phyloP scores from a whole-genome alignment of 2,888 invertebrate genomes.

The Caradrina clavipalpis region DNA sequence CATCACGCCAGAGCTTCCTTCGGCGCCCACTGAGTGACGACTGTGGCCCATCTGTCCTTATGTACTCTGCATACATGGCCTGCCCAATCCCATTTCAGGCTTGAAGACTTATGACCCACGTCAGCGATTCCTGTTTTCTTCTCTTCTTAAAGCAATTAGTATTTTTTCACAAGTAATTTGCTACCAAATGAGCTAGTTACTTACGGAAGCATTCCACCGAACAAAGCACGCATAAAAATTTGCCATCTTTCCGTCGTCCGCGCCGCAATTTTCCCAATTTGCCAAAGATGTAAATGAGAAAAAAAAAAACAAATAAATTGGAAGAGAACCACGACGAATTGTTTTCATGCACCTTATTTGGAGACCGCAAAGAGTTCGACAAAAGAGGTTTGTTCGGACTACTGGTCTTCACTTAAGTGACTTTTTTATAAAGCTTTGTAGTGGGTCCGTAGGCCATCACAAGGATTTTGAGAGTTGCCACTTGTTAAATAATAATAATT shows the following conservation, averaged over 20 bases:
- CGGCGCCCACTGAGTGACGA: no score
- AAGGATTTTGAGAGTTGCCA: conserved; percentile 53
- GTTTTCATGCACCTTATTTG: conserved; percentile 77
- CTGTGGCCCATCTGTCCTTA: no score
- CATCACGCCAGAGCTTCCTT: no score
- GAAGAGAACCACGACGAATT: conserved; percentile 75
- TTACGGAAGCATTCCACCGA: conserved; percentile 75
- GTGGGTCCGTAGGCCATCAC: conserved; percentile 37
- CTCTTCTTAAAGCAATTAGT: neutral
- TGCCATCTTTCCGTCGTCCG: conserved; percentile 66
- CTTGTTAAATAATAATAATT: conserved; percentile 8
- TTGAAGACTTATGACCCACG: no score
- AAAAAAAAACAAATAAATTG: conserved; percentile 62
- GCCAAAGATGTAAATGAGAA: conserved; percentile 75
- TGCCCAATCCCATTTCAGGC: no score
- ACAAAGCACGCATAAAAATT: conserved; percentile 65
- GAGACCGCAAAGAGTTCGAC: conserved; percentile 73
- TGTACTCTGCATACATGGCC: no score
- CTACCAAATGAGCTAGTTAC: conserved; percentile 26
- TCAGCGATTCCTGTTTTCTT: neutral
- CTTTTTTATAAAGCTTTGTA: conserved; percentile 64
- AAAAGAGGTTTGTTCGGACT: conserved; percentile 77
- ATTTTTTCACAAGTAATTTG: conserved; percentile 26
- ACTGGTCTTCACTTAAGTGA: conserved; percentile 86
- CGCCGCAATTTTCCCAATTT: conserved; percentile 82